Conservation (phyloP, 2,888 invertebrate genomes). For the Philopedon plagiatum region DNA sequence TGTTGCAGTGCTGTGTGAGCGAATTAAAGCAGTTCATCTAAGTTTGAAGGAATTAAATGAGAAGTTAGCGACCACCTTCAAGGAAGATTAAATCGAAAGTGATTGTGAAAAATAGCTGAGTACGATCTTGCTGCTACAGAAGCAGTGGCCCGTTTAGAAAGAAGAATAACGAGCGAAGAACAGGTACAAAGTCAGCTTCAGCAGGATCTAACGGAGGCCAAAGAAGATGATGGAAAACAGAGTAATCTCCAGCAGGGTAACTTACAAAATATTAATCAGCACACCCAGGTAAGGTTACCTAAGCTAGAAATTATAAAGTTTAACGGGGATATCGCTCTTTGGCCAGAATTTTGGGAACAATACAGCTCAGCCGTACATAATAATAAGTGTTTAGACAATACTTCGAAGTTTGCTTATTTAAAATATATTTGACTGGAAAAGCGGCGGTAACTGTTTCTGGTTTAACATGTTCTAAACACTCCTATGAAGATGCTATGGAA, state of each 20-base stretch:
- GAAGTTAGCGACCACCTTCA: too few relatives aligned
- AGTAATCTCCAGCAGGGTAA: too few relatives aligned
- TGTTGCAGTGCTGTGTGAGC: too few relatives aligned
- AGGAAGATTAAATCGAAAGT: neutral
- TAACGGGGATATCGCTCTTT: slow-evolving; percentile 26
- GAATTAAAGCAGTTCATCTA: too few relatives aligned
- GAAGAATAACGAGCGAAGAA: neutral
- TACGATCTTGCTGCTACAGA: neutral
- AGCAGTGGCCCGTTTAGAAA: neutral
- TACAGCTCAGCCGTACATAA: slow-evolving; percentile 24
- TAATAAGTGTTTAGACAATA: slow-evolving; percentile 5
- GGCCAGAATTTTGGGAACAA: slow-evolving; percentile 39
- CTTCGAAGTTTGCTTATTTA: slow-evolving; percentile 11
- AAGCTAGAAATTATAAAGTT: slow-evolving; percentile 30
- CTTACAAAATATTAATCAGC: too few relatives aligned
- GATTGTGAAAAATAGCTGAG: too few relatives aligned
- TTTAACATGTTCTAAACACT: slow-evolving; percentile 9
- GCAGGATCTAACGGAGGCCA: too few relatives aligned
- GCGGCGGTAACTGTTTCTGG: slow-evolving; percentile 11
- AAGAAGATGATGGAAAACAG: too few relatives aligned
- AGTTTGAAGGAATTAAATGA: too few relatives aligned
- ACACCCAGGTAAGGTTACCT: too few relatives aligned
- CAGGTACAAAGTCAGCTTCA: neutral
- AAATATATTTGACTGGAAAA: slow-evolving; percentile 13
- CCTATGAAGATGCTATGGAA: slow-evolving; percentile 16